Base-by-base conservation (phyloP, 2,888 invertebrate species). In the Pollenia angustigena region DNA sequence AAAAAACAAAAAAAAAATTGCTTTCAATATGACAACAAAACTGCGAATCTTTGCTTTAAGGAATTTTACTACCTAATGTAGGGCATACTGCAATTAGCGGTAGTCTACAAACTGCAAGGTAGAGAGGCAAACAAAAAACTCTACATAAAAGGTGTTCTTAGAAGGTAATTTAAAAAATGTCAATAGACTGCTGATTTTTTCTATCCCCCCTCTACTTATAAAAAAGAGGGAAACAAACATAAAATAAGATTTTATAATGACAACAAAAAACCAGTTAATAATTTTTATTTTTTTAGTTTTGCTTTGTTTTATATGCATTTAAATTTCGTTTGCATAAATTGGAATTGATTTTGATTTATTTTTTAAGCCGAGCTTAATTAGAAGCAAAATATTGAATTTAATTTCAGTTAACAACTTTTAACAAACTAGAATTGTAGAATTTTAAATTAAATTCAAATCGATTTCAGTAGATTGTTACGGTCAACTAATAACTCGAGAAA, bases 391-490 rank as follows among this genome's bases (percentile, higher is more conserved):
- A 75, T 76, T 76, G 76, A 76, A 71, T 81, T 81, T 66, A 81
- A 81, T 85, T 85, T 64, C 76, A 81, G 78, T 85, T 85, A 85
- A 81, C 81, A 81, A 81, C 76, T 66, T 68, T 56, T 12, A 40
- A 46, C 54, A 72, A 32, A 44, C 50, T 32, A 46, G 46, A 56
- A 10, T 71, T 72, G 52, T 42, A 18, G 40, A 71, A 52, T 71
- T 60, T 52, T 32, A 6, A 32, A 50, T 75, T 62, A 64, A 48
- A 40, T n/a, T 40, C 48, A 40, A 76, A 46, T 32, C 16, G 56
- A 40, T 46, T 7, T 1, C 46, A 54, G 46, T 40, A 10, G 48
- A 44, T 32, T 16, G 9, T 74, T 44, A n/a, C 23, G 64, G 42
- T 11, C 12, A 81, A n/a, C 48, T 42, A 81, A 72, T 44, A 46